These are phyloP conservation scores for Crenichthys baileyi DNA, from an alignment of 2,797 vertebrate species.

Conservation along the genomic window DNA sequence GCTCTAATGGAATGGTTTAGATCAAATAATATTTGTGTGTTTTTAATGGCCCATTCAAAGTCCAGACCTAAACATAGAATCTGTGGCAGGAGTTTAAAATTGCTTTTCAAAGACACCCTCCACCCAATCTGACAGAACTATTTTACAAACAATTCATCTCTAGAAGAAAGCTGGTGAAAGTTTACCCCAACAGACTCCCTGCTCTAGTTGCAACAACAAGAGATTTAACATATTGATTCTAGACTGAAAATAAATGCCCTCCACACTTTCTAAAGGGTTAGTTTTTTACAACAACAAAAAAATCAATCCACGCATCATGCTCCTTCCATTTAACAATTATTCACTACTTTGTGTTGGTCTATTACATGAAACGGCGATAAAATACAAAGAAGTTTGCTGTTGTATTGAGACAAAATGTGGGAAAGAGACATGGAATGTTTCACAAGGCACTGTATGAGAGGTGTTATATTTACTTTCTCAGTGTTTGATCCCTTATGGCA, in stretches of 20 bases:
- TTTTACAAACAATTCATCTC: not conserved
- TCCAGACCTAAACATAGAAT: not conserved
- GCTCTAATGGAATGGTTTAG: not conserved
- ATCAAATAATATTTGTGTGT: not conserved
- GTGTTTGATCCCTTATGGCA: slow-evolving; percentile 1
- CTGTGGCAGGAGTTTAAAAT: not conserved
- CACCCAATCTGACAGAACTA: not conserved
- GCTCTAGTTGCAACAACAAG: not conserved
- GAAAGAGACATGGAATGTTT: too few relatives aligned
- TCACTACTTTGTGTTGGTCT: not conserved
- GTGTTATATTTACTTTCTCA: not conserved
- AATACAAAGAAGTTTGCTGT: not conserved
- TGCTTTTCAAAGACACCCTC: not conserved
- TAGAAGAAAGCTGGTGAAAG: not conserved
- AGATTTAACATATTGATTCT: not conserved
- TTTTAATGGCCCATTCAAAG: not conserved
- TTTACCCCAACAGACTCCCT: not conserved
- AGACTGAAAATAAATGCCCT: not conserved
- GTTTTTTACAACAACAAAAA: not conserved
- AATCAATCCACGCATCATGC: not conserved
- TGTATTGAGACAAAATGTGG: too few relatives aligned
- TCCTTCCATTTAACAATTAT: not conserved
- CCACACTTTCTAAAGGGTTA: not conserved
- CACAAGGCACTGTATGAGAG: too few relatives aligned
- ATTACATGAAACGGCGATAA: not conserved